Percentiles rank a stretch among this genome's conserved stretches.
phyloP scores from a whole-genome alignment of 2,888 invertebrate species.

The Temnothorax rugatulus region DNA sequence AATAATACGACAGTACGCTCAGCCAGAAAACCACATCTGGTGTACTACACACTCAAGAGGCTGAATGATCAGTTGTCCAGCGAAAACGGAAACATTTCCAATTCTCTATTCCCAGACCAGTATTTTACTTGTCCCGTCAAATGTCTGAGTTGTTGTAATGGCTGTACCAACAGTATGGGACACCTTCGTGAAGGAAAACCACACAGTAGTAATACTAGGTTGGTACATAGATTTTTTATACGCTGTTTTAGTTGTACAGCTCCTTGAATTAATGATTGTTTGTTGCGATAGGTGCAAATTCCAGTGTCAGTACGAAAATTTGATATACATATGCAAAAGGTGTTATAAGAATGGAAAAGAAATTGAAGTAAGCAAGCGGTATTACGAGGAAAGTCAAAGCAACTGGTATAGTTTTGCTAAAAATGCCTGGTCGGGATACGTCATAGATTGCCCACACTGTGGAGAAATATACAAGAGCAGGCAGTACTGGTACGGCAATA shows the following conservation, averaged over 20 bases:
- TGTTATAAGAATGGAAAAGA: slow-evolving; percentile 89
- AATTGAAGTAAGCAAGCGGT: slow-evolving; percentile 88
- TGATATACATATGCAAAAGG: slow-evolving; percentile 89
- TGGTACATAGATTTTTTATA: slow-evolving; percentile 9
- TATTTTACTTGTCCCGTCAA: slow-evolving; percentile 92
- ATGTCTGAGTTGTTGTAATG: slow-evolving; percentile 90
- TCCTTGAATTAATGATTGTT: slow-evolving; percentile 28
- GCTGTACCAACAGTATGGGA: slow-evolving; percentile 90
- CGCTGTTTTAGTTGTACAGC: background rate
- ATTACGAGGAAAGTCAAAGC: slow-evolving; percentile 85
- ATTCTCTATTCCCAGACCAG: slow-evolving; percentile 91
- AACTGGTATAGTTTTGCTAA: slow-evolving; percentile 90
- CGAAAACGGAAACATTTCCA: slow-evolving; percentile 88
- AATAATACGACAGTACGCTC: slow-evolving; percentile 91
- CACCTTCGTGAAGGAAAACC: slow-evolving; percentile 89
- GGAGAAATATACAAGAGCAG: slow-evolving; percentile 91
- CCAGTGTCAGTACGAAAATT: slow-evolving; percentile 92
- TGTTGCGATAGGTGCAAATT: slow-evolving; percentile 87
- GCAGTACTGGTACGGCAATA: slow-evolving; percentile 94
- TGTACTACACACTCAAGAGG: slow-evolving; percentile 90
- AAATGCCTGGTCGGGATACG: slow-evolving; percentile 93
- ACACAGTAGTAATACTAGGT: slow-evolving; percentile 87
- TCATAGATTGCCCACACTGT: slow-evolving; percentile 92
- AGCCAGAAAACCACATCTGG: slow-evolving; percentile 89
- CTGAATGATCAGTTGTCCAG: slow-evolving; percentile 93